A percentile compares a stretch with the other conserved stretches of the same genome.
phyloP scores from a whole-genome alignment of 2,888 invertebrate genomes.

The Netelia fuscicornis region DNA sequence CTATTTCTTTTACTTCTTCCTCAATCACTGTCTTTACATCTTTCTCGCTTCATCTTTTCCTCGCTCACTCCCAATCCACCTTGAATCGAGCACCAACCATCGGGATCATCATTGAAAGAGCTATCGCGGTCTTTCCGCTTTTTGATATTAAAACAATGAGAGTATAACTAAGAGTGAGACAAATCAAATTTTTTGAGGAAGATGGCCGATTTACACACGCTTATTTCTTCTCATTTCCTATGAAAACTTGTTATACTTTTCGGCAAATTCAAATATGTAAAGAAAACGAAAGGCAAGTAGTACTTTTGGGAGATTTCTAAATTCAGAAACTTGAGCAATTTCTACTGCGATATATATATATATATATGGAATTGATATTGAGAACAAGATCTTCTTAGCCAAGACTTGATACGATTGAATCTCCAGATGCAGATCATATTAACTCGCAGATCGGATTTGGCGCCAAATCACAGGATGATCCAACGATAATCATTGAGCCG shows the following conservation, averaged over 20 bases:
- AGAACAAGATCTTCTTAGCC: slow-evolving; percentile 39
- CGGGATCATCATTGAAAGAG: slow-evolving; percentile 64
- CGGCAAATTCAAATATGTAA: too few species aligned
- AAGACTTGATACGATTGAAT: slow-evolving; percentile 52
- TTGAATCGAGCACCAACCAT: slow-evolving; percentile 57
- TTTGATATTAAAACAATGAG: slow-evolving; percentile 26
- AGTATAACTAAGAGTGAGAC: background rate
- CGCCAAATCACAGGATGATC: slow-evolving; percentile 17
- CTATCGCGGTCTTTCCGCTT: slow-evolving; percentile 43
- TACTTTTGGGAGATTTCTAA: too few species aligned
- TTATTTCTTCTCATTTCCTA: too few species aligned
- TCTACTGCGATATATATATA: too few species aligned
- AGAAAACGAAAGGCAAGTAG: too few species aligned
- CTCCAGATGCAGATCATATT: slow-evolving; percentile 31
- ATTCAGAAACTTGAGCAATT: too few species aligned
- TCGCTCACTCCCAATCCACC: slow-evolving; percentile 60
- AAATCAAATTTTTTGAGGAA: too few species aligned
- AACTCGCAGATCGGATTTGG: slow-evolving; percentile 25
- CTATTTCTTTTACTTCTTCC: slow-evolving; percentile 47
- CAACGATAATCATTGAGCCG: background rate
- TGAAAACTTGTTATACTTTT: too few species aligned
- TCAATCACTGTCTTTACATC: slow-evolving; percentile 64
- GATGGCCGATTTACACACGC: too few species aligned
- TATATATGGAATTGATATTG: slow-evolving; percentile 23
- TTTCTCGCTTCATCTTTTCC: slow-evolving; percentile 53